A percentile compares a stretch with the other conserved stretches of the same genome.
phyloP scores from a whole-genome alignment of 2,888 invertebrate genomes.

The Ornithoptera priamus region DNA sequence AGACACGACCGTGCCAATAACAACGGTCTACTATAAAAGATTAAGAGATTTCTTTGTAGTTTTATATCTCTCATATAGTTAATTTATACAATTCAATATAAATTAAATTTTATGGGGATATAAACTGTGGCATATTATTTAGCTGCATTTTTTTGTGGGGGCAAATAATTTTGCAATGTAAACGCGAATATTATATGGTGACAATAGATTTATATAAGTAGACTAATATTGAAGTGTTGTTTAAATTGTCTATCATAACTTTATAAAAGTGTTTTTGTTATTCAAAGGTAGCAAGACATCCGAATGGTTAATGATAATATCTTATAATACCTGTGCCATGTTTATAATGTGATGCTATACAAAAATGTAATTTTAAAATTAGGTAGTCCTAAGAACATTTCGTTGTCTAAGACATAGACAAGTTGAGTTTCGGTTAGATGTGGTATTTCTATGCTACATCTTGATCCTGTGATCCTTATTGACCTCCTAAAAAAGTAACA shows the following conservation, averaged over 20 bases:
- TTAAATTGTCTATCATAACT: not conserved
- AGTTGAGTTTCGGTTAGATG: no score
- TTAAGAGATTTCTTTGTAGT: conserved; percentile 26
- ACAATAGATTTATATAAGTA: conserved; percentile 8
- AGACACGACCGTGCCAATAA: conserved; percentile 12
- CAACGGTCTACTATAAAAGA: conserved; percentile 7
- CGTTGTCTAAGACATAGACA: no score
- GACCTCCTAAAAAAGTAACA: no score
- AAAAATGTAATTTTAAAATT: no score
- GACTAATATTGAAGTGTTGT: not conserved
- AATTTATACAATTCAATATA: conserved; percentile 21
- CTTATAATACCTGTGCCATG: no score
- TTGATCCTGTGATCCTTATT: no score
- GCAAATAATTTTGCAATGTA: conserved; percentile 11
- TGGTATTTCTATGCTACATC: no score
- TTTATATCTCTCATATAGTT: conserved; percentile 22
- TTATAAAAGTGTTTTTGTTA: not conserved
- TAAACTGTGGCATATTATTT: conserved; percentile 17
- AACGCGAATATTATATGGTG: not conserved
- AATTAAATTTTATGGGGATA: conserved; percentile 16
- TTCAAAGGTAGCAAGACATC: not conserved
- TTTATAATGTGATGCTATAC: no score
- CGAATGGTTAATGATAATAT: no score
- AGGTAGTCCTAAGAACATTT: no score
- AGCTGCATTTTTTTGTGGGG: not conserved